Base-by-base conservation (phyloP, 2,113 vertebrate genomes). In the Grallaria varia region DNA sequence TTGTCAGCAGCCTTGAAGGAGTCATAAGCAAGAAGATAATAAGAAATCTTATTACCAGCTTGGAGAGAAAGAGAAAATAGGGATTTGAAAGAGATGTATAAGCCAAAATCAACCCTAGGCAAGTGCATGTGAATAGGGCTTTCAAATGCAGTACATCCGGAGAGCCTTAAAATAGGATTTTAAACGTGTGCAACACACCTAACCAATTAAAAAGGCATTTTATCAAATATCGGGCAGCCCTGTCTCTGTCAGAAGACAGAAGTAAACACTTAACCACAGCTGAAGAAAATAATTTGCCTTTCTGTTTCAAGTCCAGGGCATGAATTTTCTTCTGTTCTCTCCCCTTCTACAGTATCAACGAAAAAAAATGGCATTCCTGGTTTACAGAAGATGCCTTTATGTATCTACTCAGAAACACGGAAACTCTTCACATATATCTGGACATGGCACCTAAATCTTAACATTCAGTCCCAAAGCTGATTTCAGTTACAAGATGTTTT, bases 21-120 rank as follows among this genome's bases (percentile, higher is more conserved):
- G 59, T 66, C 75, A 78, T 84, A 90, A 84, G 81, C 87, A 77
- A 93, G 73, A 56, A 83, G 93, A 71, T 89, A 96, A 91, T 68
- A 94, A 79, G 68, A 96, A 96, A 95, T 73, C 66, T 91, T 96
- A 94, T 86, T 88, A 93, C 33, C 59, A 56, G 88, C 68, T 84
- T 52, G 53, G 86, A 96, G 44, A 28, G 37, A 90, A 89, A 73
- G 66, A 84, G 86, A 87, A 90, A 94, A 86, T 39, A 55, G 45
- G 75, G 64, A 82, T 94, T 87, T 33, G 24, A 76, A 87, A 84
- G 40, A 96, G 44, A 35, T 8, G 7, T 75, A 56, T 64, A 95
- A 95, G 83, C 55, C 50, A 90, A 94, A 93, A 82, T 72, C 10
- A 9, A 96, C 84, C 72, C 44, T 25, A 60, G 22, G 80, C 59